Percentiles rank a stretch among this genome's conserved stretches.
Evolutionary conservation across 2,888 invertebrate genomes (phyloP).

Genomic region (Papilio demoleus): DNA sequence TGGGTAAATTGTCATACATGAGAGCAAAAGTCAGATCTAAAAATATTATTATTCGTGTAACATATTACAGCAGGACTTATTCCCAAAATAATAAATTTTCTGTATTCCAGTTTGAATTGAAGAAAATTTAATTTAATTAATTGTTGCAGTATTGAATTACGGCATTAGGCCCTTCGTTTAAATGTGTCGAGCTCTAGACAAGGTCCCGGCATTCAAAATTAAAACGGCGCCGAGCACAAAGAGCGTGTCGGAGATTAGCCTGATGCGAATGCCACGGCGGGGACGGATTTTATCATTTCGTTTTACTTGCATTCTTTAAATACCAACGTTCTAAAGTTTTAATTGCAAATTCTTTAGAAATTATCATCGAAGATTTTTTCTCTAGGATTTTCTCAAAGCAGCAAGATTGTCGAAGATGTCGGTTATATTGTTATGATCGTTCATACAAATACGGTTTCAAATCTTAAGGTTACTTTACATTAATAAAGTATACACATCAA

Average conservation of each 20-base stretch:
- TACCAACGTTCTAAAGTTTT: constrained; percentile 19
- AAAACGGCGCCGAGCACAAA: constrained; percentile 30
- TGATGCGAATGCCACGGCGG: constrained; percentile 20
- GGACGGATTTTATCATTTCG: constrained; percentile 15
- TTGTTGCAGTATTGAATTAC: constrained; percentile 20
- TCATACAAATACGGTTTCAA: neutral
- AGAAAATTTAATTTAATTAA: constrained; percentile 20
- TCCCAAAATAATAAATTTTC: neutral
- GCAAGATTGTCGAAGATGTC: neutral
- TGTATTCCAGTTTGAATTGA: neutral
- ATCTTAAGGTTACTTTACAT: neutral
- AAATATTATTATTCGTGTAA: neutral
- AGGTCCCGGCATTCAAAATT: constrained; percentile 27
- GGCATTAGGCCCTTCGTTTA: constrained; percentile 31
- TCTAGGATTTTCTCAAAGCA: neutral
- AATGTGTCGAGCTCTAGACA: constrained; percentile 29
- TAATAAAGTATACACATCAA: neutral
- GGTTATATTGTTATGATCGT: neutral
- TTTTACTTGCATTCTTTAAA: constrained; percentile 28
- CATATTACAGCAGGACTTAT: neutral
- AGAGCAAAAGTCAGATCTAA: neutral
- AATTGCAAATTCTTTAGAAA: constrained; percentile 1
- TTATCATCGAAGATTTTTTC: neutral
- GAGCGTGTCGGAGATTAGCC: constrained; percentile 26
- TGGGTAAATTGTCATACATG: neutral